Conservation (phyloP, 2,113 vertebrate species). For the Syngnathus scovelli region DNA sequence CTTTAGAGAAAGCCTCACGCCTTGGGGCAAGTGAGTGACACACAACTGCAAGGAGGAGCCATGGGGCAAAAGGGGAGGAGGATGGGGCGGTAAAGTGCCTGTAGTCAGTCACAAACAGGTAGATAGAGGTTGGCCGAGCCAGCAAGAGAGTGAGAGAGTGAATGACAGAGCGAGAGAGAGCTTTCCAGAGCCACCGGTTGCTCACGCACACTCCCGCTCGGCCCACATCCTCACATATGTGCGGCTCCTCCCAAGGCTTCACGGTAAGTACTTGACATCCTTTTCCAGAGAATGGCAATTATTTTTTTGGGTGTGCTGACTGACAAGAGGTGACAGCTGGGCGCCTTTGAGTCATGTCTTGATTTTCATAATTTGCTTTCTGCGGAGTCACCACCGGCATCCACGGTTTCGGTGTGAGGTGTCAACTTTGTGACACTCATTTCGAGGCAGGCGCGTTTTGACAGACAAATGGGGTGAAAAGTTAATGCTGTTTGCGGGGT, state of each 20-base stretch:
- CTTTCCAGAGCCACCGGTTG: constrained; percentile 42
- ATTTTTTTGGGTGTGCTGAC: too few species aligned
- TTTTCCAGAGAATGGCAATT: constrained; percentile 7
- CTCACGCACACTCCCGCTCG: constrained; percentile 29
- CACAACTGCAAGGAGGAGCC: constrained; percentile 56
- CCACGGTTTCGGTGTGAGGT: constrained; percentile 52
- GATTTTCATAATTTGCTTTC: constrained; percentile 43
- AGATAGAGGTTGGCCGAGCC: constrained; percentile 42
- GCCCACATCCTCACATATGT: constrained; percentile 56
- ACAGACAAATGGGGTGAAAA: constrained; percentile 31
- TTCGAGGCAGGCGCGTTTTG: constrained; percentile 37
- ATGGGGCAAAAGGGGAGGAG: constrained; percentile 46
- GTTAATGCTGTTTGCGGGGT: not conserved
- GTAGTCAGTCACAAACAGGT: constrained; percentile 40
- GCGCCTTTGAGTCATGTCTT: constrained; percentile 43
- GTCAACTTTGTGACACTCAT: constrained; percentile 50
- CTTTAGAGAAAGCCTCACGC: constrained; percentile 45
- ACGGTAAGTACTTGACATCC: constrained; percentile 56
- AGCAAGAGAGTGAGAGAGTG: constrained; percentile 20
- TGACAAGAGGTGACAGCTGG: constrained; percentile 31
- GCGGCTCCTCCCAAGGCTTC: constrained; percentile 65
- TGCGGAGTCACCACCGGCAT: constrained; percentile 47
- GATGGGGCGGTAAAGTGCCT: constrained; percentile 9
- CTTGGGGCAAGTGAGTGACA: constrained; percentile 39
- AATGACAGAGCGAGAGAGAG: constrained; percentile 9